A percentile compares a stretch with the other conserved stretches of the same genome.
Evolutionary conservation across 2,797 vertebrate genomes (phyloP).

Genomic region (Premnoplex brunnescens): DNA sequence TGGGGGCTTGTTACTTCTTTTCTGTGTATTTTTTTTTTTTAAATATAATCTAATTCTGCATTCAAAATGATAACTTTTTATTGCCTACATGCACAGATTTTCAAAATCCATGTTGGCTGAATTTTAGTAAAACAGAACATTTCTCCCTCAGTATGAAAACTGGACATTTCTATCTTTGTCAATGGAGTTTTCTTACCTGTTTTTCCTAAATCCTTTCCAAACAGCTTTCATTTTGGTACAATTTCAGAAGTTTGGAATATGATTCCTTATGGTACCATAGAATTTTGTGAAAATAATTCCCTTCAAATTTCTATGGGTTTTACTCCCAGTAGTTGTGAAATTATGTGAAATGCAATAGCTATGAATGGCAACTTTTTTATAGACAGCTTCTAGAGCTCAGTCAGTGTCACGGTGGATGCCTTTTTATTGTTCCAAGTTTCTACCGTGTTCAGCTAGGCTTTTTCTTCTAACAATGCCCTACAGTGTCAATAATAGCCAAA

Average conservation of each 20-base stretch:
- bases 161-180: background rate
- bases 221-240: background rate
- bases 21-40: background rate
- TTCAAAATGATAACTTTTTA: background rate
- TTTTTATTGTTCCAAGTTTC: background rate
- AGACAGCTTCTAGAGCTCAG: background rate
- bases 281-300: background rate
- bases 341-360: background rate
- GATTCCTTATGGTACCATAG: background rate
- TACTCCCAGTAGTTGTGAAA: background rate
- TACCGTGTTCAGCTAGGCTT: background rate
- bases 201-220: background rate
- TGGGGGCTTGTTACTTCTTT: background rate
- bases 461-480: background rate
- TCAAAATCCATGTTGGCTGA: background rate
- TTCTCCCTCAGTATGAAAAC: background rate
- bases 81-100: background rate
- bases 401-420: background rate
- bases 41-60: background rate
- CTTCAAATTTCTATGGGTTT: background rate
- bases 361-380: background rate
- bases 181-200: background rate
- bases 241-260: background rate
- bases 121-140: background rate
- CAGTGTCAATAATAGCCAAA: background rate